Conservation (phyloP, 2,113 vertebrate genomes). For the Arothron firmamentum region DNA sequence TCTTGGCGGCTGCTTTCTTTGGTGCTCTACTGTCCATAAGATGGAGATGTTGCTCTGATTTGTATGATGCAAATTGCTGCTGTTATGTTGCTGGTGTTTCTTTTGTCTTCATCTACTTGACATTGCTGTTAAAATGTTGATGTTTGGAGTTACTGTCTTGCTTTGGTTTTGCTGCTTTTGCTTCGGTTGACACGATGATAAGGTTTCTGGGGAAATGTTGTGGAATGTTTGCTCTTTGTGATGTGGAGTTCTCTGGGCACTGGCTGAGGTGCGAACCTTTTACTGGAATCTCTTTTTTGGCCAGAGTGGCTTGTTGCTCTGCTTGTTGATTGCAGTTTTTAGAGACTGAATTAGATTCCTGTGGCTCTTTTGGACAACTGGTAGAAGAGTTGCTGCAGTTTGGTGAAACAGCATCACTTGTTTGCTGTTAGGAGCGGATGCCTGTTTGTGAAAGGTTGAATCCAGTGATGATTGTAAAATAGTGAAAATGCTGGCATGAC, state of each 20-base stretch:
- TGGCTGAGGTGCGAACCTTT: constrained; percentile 23
- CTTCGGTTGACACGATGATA: background rate
- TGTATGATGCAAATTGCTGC: too few species aligned
- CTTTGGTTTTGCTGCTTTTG: constrained; percentile 5
- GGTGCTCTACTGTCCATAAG: constrained; percentile 5
- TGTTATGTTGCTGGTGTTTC: constrained; percentile 30
- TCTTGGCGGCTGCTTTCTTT: constrained; percentile 46
- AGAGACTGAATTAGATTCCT: too few species aligned
- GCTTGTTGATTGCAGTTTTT: constrained; percentile 2
- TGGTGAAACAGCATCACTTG: too few species aligned
- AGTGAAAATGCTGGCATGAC: too few species aligned
- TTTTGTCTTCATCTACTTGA: constrained; percentile 25
- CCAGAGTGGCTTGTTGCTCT: constrained; percentile 17
- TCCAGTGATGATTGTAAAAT: too few species aligned
- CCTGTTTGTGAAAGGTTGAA: too few species aligned
- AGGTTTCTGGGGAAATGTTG: too few species aligned
- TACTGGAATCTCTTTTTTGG: constrained; percentile 11
- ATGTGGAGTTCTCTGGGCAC: too few species aligned
- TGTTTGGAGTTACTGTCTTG: background rate
- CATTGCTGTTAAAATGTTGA: constrained; percentile 35
- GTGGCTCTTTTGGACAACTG: too few species aligned
- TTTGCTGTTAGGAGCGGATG: too few species aligned
- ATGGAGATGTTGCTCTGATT: background rate
- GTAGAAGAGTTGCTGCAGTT: too few species aligned
- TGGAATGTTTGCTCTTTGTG: too few species aligned